Base-by-base conservation (phyloP, 2,113 vertebrate genomes). In the Neoarius graeffei region DNA sequence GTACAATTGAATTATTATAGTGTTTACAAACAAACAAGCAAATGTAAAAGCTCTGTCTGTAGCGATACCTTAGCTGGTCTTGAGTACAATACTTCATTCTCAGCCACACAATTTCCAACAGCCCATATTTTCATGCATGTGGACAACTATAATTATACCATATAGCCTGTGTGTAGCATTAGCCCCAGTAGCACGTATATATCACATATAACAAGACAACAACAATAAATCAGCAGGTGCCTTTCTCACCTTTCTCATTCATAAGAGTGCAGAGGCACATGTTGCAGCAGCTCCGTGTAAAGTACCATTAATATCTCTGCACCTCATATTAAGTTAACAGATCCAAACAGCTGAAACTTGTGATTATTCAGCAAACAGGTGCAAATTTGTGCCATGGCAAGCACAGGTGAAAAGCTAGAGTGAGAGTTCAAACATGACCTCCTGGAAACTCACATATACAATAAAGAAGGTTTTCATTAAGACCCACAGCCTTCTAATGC, bases 341-440 rank as follows among this genome's bases (percentile, higher is more conserved):
- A 84, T 71, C n/a, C 27, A 57, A 74, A 88, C 89, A 82, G 89
- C 81, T 88, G 73, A 83, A 85, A 48, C 23, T 62, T 88, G n/a
- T 64, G 66, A 81, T 88, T 81, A 87, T 85, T 83, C 20, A 74
- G 57, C 81, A 64, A 86, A 86, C 50, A 87, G 79, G 84, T 89
- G 88, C 62, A 25, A 86, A 87, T 56, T 23, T 89, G 77, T 69
- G 25, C 85, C 67, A 50, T 54, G 48, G 71, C 20, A 56, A 84
- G 67, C 35, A 69, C 86, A 77, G 64, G 71, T 87, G 84, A 73
- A 84, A 89, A 90, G 89, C 62, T 56, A 17, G 25, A 60, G 11
- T 42, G 56, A 64, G 17, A 35, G 86, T 85, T 88, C 86, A 85
- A 85, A 86, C n/a, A 50, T 79, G 81, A 86, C 80, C 57, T 76